A percentile compares a stretch with the other conserved stretches of the same genome.
Conservation (phyloP, 1,140 invertebrate species). For the Saccostrea cuccullata region DNA sequence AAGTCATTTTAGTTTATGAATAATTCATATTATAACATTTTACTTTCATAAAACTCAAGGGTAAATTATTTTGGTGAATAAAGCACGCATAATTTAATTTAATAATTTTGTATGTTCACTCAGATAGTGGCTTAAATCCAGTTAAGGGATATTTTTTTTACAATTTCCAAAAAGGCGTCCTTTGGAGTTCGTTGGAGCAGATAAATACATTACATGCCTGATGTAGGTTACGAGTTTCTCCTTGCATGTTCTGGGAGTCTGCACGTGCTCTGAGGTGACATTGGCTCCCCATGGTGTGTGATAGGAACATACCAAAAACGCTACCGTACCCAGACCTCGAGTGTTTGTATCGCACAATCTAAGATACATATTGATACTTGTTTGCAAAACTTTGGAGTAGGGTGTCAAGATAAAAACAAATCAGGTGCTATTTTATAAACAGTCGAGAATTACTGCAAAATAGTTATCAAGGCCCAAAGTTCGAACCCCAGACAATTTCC, state of each 20-base stretch:
- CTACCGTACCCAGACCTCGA: not conserved
- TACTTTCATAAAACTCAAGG: constrained; percentile 29
- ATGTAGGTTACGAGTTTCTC: not conserved
- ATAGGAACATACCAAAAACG: not conserved
- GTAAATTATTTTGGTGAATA: constrained; percentile 32
- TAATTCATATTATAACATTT: constrained; percentile 28
- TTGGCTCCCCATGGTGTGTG: not conserved
- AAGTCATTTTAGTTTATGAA: constrained; percentile 23
- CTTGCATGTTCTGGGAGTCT: not conserved
- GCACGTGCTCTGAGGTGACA: not conserved
- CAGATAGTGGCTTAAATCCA: not conserved
- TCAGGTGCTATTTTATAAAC: not conserved
- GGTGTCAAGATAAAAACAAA: constrained; percentile 29
- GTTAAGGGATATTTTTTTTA: not conserved
- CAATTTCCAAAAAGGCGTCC: not conserved
- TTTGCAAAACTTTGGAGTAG: constrained; percentile 21
- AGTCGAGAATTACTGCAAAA: constrained; percentile 4
- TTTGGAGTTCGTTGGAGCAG: not conserved
- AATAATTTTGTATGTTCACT: not conserved
- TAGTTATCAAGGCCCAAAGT: constrained; percentile 26
- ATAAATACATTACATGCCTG: not conserved
- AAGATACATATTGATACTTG: constrained; percentile 26
- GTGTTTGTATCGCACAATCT: constrained; percentile 15
- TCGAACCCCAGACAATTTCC: not conserved
- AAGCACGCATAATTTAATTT: constrained; percentile 19